Evolutionary conservation across 1,140 invertebrate genomes (phyloP).

Genomic region (Penaeus japonicus): DNA sequence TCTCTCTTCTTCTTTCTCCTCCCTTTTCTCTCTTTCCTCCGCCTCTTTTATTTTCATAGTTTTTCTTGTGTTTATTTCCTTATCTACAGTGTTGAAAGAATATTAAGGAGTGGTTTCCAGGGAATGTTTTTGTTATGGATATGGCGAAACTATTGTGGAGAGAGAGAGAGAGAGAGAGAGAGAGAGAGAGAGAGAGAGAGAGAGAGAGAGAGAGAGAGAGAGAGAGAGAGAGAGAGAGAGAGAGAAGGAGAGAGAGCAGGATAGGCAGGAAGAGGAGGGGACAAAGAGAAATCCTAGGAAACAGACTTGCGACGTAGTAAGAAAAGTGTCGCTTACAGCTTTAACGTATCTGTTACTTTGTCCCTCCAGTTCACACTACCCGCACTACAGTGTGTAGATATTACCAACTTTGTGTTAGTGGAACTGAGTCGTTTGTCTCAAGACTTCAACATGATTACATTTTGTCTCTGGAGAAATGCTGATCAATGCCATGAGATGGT

Average conservation of each 20-base stretch:
- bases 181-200: not conserved
- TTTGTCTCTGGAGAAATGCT: no score
- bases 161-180: not conserved
- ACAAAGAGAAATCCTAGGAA: not conserved
- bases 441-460: no score
- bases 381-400: no score
- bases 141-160: not conserved
- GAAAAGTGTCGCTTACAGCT: no score
- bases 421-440: no score
- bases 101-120: not conserved
- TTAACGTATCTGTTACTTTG: no score
- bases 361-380: no score
- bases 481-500: no score
- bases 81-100: no score
- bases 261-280: not conserved
- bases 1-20: not conserved
- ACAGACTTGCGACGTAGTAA: not conserved
- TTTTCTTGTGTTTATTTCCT: not conserved
- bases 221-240: conserved; percentile 16
- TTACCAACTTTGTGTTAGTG: no score
- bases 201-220: conserved; percentile 18
- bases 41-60: not conserved
- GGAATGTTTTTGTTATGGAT: not conserved
- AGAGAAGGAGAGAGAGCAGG: not conserved
- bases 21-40: not conserved